phyloP scores from a whole-genome alignment of 2,888 invertebrate species.

The Harpalus rubripes region DNA sequence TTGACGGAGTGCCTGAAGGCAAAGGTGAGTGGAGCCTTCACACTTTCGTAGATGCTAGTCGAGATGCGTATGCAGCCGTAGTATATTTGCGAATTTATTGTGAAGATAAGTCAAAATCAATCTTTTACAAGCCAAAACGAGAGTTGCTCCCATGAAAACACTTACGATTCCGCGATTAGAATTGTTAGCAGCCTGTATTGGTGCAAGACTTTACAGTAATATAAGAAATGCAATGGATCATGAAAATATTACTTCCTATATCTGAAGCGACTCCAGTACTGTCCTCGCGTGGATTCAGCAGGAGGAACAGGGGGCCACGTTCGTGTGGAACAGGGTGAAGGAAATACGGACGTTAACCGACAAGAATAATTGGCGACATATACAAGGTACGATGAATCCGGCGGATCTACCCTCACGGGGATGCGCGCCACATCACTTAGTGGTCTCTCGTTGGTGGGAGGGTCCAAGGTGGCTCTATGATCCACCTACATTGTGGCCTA shows the following conservation, averaged over 20 bases:
- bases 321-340: constrained; percentile 71
- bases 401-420: constrained; percentile 72
- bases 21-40: not conserved
- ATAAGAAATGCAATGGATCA: no score
- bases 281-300: constrained; percentile 62
- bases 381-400: constrained; percentile 71
- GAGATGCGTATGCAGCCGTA: not conserved
- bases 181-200: no score
- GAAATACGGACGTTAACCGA: constrained; percentile 70
- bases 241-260: no score
- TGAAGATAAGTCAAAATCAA: constrained; percentile 69
- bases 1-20: not conserved
- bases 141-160: constrained; percentile 70
- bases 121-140: constrained; percentile 71
- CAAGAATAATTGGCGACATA: constrained; percentile 69
- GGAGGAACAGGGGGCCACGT: constrained; percentile 69
- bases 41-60: constrained; percentile 22
- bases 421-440: constrained; percentile 69
- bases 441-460: constrained; percentile 72
- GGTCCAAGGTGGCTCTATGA: constrained; percentile 71
- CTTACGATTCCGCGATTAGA: constrained; percentile 67
- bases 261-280: no score
- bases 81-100: not conserved
- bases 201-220: no score
- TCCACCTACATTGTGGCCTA: constrained; percentile 69